These are phyloP conservation scores for Sebastes melanostomus DNA, from an alignment of 2,797 vertebrate genomes.

Conservation along the genomic window DNA sequence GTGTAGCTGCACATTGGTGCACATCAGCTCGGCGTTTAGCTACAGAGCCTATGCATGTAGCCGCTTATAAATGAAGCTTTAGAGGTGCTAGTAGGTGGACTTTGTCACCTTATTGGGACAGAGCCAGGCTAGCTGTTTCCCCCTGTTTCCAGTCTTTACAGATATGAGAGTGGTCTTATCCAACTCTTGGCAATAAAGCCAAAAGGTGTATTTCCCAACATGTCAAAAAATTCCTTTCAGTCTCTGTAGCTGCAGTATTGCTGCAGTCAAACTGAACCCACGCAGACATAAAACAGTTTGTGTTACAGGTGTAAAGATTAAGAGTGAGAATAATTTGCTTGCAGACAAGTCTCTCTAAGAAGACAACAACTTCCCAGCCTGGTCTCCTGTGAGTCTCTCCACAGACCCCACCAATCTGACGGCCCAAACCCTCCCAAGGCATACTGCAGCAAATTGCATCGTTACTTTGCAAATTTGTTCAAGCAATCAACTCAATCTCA, in stretches of 20 bases:
- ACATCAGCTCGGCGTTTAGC: no score
- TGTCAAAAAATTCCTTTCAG: neutral
- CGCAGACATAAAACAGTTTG: neutral
- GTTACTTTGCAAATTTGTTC: conserved; percentile 84
- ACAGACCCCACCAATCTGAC: conserved; percentile 34
- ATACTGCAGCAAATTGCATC: conserved; percentile 75
- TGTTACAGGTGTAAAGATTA: conserved; percentile 42
- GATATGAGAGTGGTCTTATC: neutral
- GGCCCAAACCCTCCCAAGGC: conserved; percentile 53
- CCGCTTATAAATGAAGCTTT: neutral
- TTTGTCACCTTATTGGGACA: no score
- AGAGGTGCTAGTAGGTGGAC: neutral
- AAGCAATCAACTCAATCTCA: conserved; percentile 82
- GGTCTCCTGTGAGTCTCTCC: conserved; percentile 33
- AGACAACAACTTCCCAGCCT: conserved; percentile 23
- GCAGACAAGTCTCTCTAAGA: conserved; percentile 23
- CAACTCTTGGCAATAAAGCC: neutral
- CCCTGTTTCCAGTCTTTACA: neutral
- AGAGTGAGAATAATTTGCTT: conserved; percentile 53
- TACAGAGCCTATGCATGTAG: neutral
- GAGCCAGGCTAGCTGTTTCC: neutral
- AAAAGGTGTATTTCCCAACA: neutral
- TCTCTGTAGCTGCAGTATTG: neutral
- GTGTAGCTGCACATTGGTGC: neutral
- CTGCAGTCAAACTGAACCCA: neutral